These are phyloP conservation scores for Lochmaea crataegi DNA, from an alignment of 2,888 invertebrate genomes.

Conservation along the genomic window DNA sequence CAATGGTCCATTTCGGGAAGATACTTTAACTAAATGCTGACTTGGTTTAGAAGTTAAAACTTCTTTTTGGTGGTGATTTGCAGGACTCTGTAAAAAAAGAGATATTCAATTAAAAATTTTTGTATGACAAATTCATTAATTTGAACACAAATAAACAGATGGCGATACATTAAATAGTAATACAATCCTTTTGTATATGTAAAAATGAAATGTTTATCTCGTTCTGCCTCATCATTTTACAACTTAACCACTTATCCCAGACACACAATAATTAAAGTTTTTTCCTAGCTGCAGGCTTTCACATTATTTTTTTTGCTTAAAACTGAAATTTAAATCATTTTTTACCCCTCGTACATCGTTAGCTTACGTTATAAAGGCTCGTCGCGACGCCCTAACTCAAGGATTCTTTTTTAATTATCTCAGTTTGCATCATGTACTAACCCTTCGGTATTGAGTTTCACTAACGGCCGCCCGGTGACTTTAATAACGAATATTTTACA, in stretches of 20 bases:
- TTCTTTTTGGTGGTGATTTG: constrained; percentile 63
- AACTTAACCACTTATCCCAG: not conserved
- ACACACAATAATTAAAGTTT: not conserved
- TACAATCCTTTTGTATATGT: no score
- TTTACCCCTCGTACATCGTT: not conserved
- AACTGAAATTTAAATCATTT: not conserved
- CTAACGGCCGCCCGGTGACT: not conserved
- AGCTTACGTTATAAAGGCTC: not conserved
- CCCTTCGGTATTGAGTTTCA: not conserved
- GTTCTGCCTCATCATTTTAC: not conserved
- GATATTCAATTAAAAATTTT: not conserved
- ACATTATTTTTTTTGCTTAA: not conserved
- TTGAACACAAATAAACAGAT: no score
- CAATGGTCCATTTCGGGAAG: constrained; percentile 60
- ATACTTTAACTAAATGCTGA: constrained; percentile 60
- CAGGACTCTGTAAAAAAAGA: constrained; percentile 62
- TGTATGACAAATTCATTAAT: no score
- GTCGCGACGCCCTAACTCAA: not conserved
- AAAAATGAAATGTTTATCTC: no score
- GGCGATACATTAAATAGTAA: no score
- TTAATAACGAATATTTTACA: no score
- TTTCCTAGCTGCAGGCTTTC: not conserved
- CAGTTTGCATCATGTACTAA: not conserved
- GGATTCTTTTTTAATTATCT: constrained; percentile 11
- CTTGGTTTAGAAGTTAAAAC: constrained; percentile 58